A percentile compares a stretch with the other conserved stretches of the same genome.
Evolutionary conservation across 2,113 vertebrate species (phyloP).

Genomic region (Parus major): DNA sequence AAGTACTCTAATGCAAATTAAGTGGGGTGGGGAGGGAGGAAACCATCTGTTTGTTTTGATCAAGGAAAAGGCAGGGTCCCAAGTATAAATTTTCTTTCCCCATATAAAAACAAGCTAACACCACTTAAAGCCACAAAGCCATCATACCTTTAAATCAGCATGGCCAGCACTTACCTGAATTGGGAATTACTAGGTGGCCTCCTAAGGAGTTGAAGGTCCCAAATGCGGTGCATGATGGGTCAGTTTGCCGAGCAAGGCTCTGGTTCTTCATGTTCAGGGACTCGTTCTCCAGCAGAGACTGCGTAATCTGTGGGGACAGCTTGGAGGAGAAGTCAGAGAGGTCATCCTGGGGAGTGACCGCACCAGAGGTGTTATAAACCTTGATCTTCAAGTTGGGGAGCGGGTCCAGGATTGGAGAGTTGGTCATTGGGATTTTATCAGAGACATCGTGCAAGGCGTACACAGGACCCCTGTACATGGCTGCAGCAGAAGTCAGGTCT

Average conservation of each 20-base stretch:
- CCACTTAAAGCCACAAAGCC: neutral
- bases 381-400: constrained; percentile 96
- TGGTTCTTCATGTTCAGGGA: constrained; percentile 88
- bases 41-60: neutral
- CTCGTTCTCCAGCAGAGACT: constrained; percentile 89
- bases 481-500: constrained; percentile 93
- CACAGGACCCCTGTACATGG: constrained; percentile 94
- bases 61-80: neutral
- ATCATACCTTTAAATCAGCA: neutral
- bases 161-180: constrained; percentile 82
- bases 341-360: constrained; percentile 91
- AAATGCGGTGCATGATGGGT: constrained; percentile 88
- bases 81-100: neutral
- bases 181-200: constrained; percentile 94
- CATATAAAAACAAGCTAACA: neutral
- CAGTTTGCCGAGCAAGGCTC: constrained; percentile 86
- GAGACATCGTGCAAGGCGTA: constrained; percentile 92
- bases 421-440: constrained; percentile 98
- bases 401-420: constrained; percentile 92
- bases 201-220: constrained; percentile 93
- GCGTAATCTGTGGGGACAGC: constrained; percentile 90
- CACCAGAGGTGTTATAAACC: constrained; percentile 89
- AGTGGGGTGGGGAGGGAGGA: neutral
- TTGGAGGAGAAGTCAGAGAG: constrained; percentile 88
- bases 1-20: neutral